Percentiles rank a stretch among this genome's conserved stretches.
Evolutionary conservation across 2,113 vertebrate species (phyloP).

Genomic region (Phrynosoma blainvillii): DNA sequence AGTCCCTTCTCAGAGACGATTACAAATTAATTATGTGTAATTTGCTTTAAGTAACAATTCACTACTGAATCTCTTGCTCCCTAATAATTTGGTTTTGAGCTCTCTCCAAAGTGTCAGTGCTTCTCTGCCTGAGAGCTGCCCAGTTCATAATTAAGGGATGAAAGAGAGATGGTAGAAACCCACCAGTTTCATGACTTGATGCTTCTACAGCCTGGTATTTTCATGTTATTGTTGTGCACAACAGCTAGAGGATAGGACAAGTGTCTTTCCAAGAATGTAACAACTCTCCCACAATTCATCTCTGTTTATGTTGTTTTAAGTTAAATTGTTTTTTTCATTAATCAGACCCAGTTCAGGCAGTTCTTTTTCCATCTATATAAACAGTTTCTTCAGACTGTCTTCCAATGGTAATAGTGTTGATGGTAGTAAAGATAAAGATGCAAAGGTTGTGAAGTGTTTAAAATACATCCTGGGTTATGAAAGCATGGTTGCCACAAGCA

Average conservation of each 20-base stretch:
- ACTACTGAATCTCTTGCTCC: slow-evolving; percentile 24
- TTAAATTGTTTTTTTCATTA: slow-evolving; percentile 26
- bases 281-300: slow-evolving; percentile 8
- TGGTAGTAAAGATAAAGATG: too few species aligned
- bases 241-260: neutral
- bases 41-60: slow-evolving; percentile 29
- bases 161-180: neutral
- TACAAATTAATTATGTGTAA: slow-evolving; percentile 41
- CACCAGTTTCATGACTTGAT: neutral
- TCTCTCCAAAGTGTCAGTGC: slow-evolving; percentile 8
- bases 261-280: slow-evolving; percentile 8
- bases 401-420: too few species aligned
- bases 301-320: neutral
- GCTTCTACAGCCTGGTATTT: neutral
- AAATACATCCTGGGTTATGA: neutral
- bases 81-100: slow-evolving; percentile 33
- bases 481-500: neutral
- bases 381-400: slow-evolving; percentile 29
- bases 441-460: neutral
- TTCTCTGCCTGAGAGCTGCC: neutral
- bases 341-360: neutral
- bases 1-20: slow-evolving; percentile 15
- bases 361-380: slow-evolving; percentile 20
- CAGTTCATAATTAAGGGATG: slow-evolving; percentile 9
- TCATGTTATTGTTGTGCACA: neutral